Percentiles rank a stretch among this genome's conserved stretches.
These are phyloP conservation scores for Corythornis vintsioides DNA, from an alignment of 2,113 vertebrate genomes.

Conservation along the genomic window DNA sequence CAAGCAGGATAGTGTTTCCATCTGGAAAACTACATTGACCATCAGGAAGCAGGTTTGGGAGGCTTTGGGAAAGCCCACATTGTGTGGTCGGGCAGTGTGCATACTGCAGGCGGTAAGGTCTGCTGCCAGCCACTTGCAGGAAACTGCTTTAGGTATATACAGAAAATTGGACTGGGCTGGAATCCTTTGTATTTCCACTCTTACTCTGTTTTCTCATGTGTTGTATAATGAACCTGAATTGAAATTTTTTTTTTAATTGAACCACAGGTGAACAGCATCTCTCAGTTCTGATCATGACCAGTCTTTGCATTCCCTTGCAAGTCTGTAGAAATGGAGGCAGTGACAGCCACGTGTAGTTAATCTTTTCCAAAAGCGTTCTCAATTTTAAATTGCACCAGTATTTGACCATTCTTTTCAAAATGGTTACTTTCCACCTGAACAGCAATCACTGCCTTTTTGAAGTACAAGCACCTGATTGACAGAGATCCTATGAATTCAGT, in stretches of 20 bases:
- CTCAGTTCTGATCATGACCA: not conserved
- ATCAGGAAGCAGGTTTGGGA: not conserved
- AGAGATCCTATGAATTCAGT: not conserved
- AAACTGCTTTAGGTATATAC: fast-evolving
- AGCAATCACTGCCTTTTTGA: not conserved
- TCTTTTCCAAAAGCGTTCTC: not conserved
- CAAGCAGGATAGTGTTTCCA: not conserved
- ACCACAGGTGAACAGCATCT: fast-evolving
- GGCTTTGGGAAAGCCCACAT: not conserved
- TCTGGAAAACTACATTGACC: not conserved
- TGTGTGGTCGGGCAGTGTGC: fast-evolving
- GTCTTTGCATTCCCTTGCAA: not conserved
- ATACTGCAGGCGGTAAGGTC: not conserved
- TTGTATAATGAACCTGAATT: not conserved
- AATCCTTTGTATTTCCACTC: not conserved
- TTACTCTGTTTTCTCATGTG: not conserved
- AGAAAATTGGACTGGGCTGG: not conserved
- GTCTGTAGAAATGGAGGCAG: not conserved
- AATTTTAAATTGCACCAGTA: not conserved
- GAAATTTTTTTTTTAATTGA: not conserved
- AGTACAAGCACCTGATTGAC: not conserved
- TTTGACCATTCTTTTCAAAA: not conserved
- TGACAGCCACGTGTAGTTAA: not conserved
- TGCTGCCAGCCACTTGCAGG: fast-evolving
- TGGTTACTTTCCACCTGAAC: not conserved